Percentiles rank a stretch among this genome's conserved stretches.
phyloP scores from a whole-genome alignment of 2,797 vertebrate genomes.

The Eremophila alpestris region DNA sequence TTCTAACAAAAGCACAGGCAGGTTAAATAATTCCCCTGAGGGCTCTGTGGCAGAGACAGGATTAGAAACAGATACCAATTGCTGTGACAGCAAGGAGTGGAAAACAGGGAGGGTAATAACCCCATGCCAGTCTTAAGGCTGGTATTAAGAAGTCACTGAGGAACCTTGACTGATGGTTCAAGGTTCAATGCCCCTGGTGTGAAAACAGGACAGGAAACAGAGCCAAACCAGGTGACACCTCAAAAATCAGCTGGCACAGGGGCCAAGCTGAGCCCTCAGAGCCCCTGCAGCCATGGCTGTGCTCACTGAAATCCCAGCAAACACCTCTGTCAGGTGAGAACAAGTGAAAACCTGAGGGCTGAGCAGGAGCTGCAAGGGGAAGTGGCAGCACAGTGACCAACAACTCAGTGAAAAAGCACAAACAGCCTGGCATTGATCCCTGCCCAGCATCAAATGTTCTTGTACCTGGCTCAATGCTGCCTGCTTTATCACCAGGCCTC shows the following conservation, averaged over 20 bases:
- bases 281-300: background rate
- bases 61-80: accelerated
- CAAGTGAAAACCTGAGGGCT: background rate
- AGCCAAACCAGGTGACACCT: background rate
- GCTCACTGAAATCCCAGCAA: background rate
- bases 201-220: background rate
- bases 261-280: background rate
- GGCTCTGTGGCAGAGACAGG: background rate
- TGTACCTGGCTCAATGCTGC: background rate
- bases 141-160: background rate
- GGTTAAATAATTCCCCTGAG: background rate
- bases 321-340: background rate
- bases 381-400: background rate
- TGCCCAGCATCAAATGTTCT: background rate
- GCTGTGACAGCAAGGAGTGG: background rate
- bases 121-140: background rate
- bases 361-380: background rate
- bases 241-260: background rate
- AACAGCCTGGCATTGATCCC: background rate
- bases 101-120: background rate
- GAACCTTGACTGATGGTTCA: background rate
- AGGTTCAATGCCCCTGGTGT: background rate
- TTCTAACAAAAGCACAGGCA: background rate
- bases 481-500: background rate
- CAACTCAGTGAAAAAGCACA: background rate